Conservation (phyloP, 1,140 invertebrate species). For the Lerema accius region DNA sequence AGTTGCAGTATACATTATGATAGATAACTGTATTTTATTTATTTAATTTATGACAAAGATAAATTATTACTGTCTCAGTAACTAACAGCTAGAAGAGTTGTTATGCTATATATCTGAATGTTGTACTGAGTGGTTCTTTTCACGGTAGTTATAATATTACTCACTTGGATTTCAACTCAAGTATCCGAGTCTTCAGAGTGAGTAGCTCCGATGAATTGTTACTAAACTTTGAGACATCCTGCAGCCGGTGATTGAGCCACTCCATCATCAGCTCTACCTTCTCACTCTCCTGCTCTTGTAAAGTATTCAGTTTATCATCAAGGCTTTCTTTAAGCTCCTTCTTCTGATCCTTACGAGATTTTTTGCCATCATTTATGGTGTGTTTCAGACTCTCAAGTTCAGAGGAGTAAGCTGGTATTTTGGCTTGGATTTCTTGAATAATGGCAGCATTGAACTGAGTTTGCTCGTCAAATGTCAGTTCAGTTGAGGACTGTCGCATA, state of each 20-base stretch:
- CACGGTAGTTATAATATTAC: conserved; percentile 21
- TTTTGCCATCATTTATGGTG: conserved; percentile 37
- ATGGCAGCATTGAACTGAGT: conserved; percentile 66
- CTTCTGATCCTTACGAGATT: conserved; percentile 49
- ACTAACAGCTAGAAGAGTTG: too few relatives aligned
- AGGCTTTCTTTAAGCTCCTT: conserved; percentile 59
- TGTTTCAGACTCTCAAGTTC: conserved; percentile 63
- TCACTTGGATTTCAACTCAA: conserved; percentile 73
- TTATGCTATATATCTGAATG: too few relatives aligned
- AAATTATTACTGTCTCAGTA: too few relatives aligned
- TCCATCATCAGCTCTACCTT: conserved; percentile 73
- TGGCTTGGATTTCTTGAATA: conserved; percentile 61
- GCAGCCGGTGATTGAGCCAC: conserved; percentile 65
- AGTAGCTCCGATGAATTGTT: too few relatives aligned
- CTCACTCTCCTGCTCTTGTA: conserved; percentile 67
- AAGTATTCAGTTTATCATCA: conserved; percentile 61
- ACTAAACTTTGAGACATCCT: conserved; percentile 58
- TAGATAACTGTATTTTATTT: too few relatives aligned
- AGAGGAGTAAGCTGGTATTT: conserved; percentile 54
- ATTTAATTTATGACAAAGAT: too few relatives aligned
- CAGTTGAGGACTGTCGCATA: conserved; percentile 52
- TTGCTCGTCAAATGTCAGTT: conserved; percentile 70
- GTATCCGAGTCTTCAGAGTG: conserved; percentile 62
- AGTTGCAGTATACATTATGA: too few relatives aligned
- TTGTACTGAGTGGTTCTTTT: too few relatives aligned